Evolutionary conservation across 1,140 invertebrate genomes (phyloP), one percentile per base, ranked within the genome.

Genomic region (Euschistus heros): DNA sequence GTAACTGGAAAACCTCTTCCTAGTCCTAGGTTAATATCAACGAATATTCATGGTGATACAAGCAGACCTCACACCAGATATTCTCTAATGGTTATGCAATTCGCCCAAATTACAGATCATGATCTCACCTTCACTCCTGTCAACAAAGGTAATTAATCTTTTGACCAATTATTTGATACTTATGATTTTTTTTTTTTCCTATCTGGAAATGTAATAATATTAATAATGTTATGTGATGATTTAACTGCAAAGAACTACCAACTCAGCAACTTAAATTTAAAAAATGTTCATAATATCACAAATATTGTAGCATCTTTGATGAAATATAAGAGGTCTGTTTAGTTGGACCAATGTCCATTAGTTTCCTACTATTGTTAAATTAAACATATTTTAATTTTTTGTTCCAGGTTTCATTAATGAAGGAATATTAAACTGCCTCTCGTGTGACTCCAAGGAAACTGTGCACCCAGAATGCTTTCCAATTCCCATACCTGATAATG

Each of bases 51-150:
- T 74, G 85, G 89, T 2, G 91, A 94, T 71, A 87, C 92, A 59
- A 89, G 89, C 37, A 91, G 91, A 72, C 77, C 91, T 14, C 88
- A 91, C 71, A 86, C 86, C 5, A 80, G 91, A n/a, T 95, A 96
- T 73, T 91, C 89, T 0, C 78, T 94, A 20, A 91, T 93, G 85
- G 82, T 89, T 5, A 94, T 94, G 91, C 91, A 97, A 77, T 98
- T 85, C 74, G 91, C 89, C 2, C 92, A 95, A 73, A 91, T 95
- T 70, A 71, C 94, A 7, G 92, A 95, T 75, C 92, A 95, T 75
- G 93, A 96, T 75, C 76, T 95, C 17, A 95, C 92, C 0, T 86
- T 94, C 80, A 95, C 92, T 3, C 92, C 92, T 0, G 88, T 92
- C 54, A 88, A 92, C 70, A 89, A 90, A 81, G 90, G 80, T 81